Conservation (phyloP, 92 coral and sea anemone species). For the Porites cylindrica region DNA sequence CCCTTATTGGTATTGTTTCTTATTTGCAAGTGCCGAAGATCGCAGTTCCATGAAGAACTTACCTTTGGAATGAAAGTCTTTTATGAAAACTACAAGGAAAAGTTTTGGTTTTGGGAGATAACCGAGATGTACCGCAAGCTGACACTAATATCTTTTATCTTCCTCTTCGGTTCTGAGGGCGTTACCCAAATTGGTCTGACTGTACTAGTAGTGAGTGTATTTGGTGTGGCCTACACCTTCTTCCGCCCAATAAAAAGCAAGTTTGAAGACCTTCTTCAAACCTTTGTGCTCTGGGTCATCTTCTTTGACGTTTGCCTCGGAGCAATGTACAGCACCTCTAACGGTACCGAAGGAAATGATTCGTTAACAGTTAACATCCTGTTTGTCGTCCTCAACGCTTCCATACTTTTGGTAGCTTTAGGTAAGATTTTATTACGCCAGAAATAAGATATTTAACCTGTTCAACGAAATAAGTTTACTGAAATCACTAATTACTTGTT, state of each 20-base stretch:
- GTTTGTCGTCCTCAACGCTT: not conserved
- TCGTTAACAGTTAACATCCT: not conserved
- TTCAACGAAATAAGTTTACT: too few relatives aligned
- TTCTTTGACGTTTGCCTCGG: not conserved
- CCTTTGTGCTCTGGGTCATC: not conserved
- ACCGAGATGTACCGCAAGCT: slow-evolving; percentile 6
- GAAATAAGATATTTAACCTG: too few relatives aligned
- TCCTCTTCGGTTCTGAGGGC: not conserved
- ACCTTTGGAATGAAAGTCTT: not conserved
- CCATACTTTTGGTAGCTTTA: not conserved
- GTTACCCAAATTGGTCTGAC: not conserved
- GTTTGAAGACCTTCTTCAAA: not conserved
- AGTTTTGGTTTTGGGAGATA: slow-evolving; percentile 10
- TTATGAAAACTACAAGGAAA: not conserved
- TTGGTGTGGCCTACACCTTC: not conserved
- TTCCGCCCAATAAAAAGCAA: not conserved
- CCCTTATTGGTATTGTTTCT: not conserved
- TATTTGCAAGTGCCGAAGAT: not conserved
- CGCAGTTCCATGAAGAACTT: not conserved
- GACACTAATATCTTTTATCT: not conserved
- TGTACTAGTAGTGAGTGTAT: not conserved
- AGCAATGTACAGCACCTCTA: not conserved
- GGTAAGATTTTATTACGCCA: not conserved
- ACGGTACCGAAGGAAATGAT: not conserved
- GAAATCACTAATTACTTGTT: too few relatives aligned